Base-by-base conservation (phyloP, 2,888 invertebrate species). In the Imbricaverruca yamaguchii region DNA sequence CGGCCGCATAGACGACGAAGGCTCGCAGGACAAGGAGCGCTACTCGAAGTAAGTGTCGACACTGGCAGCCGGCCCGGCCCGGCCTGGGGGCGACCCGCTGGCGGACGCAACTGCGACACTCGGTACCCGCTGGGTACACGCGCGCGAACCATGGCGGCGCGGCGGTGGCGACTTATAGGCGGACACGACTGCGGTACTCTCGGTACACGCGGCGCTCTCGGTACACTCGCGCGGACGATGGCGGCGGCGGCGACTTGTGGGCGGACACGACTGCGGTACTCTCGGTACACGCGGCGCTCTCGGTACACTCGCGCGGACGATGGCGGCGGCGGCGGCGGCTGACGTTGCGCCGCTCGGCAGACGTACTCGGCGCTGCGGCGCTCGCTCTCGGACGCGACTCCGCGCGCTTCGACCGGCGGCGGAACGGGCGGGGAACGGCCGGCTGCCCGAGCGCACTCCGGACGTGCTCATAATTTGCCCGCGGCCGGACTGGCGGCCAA, bases 11-110 rank as follows among this genome's bases (percentile, higher is more conserved):
- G 74, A 74, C 15, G 74, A 74, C 11, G 74, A 74, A 57, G 79
- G 79, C 57, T 7, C 7, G 11, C 79, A 79, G 57, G 79, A 79
- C 13, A 78, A 79, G 79, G 79, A 79, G 0, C 79, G 79, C 79
- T 79, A 79, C 23, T 23, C 74, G 18, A 74, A 74, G 74, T 74
- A 21, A 55, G 74, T 74, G 74, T 53, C 53, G 55, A 18, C 55
- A 21, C 21, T 10, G 74, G 10, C 18, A 3, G 55, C 10, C 39
- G 23, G 39, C 69, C 69, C 15, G 69, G 13, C 69, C 69, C 39
- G 69, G 39, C 25, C 39, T 18, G 39, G 39, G 4, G 39, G 39
- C 39, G 39, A 39, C 39, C 39, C 39, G 39, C 39, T 4, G 39
- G 39, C 39, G 39, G 39, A 39, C 39, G 39, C 39, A 4, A 39